Evolutionary conservation across 2,113 vertebrate species (phyloP).

Genomic region (Crotalus tigris): DNA sequence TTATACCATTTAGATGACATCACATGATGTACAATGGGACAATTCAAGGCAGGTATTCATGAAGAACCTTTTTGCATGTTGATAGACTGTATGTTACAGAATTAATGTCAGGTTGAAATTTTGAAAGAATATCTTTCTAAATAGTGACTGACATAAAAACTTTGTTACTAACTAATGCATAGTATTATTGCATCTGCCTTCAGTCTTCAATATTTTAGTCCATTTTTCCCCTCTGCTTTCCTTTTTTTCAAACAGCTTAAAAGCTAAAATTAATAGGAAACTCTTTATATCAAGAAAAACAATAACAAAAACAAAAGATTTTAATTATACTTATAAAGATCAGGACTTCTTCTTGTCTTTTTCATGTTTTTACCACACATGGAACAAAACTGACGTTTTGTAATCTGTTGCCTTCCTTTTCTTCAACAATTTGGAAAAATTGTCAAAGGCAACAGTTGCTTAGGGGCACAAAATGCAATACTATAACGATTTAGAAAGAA

Average conservation of each 20-base stretch:
- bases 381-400: not conserved
- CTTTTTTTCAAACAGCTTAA: not conserved
- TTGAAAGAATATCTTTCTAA: not conserved
- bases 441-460: not conserved
- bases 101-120: not conserved
- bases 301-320: not conserved
- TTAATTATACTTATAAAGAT: not conserved
- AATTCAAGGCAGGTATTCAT: constrained; percentile 20
- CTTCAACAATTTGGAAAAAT: not conserved
- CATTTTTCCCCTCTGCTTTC: not conserved
- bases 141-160: not conserved
- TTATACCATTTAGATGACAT: constrained; percentile 26
- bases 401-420: not conserved
- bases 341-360: not conserved
- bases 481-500: not conserved
- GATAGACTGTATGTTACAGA: not conserved
- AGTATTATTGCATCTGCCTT: not conserved
- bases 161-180: not conserved
- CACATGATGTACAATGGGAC: constrained; percentile 29
- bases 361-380: not conserved
- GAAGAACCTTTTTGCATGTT: constrained; percentile 6
- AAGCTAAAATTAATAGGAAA: not conserved
- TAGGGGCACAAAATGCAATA: not conserved
- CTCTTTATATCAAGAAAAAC: not conserved
- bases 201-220: not conserved